Base-by-base conservation (phyloP, 2,797 vertebrate genomes). In the Pempheris klunzingeri region DNA sequence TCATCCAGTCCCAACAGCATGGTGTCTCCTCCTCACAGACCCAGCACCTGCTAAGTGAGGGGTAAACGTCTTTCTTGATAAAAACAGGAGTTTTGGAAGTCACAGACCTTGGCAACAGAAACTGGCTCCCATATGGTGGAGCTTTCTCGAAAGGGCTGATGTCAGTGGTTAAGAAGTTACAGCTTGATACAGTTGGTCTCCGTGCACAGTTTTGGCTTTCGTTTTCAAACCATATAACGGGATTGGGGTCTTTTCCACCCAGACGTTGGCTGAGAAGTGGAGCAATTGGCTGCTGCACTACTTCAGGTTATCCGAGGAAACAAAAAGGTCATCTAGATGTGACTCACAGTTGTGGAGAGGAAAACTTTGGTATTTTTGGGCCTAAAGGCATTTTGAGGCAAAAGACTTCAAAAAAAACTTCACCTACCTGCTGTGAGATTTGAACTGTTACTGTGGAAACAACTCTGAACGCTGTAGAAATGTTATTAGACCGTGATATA, bases 201-300 rank as follows among this genome's bases (percentile, higher is more conserved):
- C 20, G 1, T 74, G 46, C 59, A 24, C 28, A 76, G 53, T 47
- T 63, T 63, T 53, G 49, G 78, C 65, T 69, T 68, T 69, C 1
- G 15, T 61, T 36, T n/a, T 79, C 34, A 49, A 85, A 50, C 59
- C 49, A 63, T 74, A 39, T 59, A 69, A 77, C 34, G 41, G 41
- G 61, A 77, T 71, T 36, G 47, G 74, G 63, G 59, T 64, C 58
- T 67, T 77, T 78, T 78, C 61, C 74, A 32, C 43, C 36, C 43
- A 80, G 75, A 66, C 15, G 1, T 44, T 77, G 70, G 54, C 62
- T 53, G 28, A 32, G 43, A 28, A 63, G 52, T 41, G 70, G 69
- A 84, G 36, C 78, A 82, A 70, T 64, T 22, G 61, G 67, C 70
- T 67, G 61, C 58, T 72, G 68, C 22, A 11, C 1, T n/a, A 49